Base-by-base conservation (phyloP, 2,888 invertebrate genomes). In the Sipunculus nudus region DNA sequence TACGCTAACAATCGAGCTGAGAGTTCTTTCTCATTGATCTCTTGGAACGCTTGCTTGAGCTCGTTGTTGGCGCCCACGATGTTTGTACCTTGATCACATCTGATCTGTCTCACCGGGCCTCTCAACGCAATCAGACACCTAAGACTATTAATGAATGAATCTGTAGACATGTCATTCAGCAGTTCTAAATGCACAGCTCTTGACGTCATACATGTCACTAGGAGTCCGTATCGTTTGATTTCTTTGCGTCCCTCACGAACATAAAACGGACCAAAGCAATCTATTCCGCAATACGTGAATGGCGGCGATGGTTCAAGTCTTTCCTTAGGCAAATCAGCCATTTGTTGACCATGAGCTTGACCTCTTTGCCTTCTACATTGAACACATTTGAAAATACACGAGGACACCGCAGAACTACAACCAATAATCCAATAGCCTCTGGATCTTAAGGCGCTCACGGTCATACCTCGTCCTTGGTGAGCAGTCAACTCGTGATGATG, bases 191-290 rank as follows among this genome's bases (percentile, higher is more conserved):
- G 71, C 8, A 73, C 57, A 2, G 68, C 73, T 19, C 71, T 62
- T 2, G 59, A 61, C 8, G 65, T 59, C 65, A 73, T 47, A 50
- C 73, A 73, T 2, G 73, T 74, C 32, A 73, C 64, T 2, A 76
- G 39, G 0, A 73, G 48, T 3, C 70, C 72, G 64, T 71, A 72
- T 13, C 71, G 49, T 56, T 71, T 74, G 2, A 67, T 13, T 56
- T 69, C 71, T 43, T 66, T 70, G 0, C 73, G 64, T 19, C 74
- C 70, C 31, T 65, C 50, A 49, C 71, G 73, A 0, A 68, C 59
- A 2, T 52, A n/a, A n/a, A 67, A 74, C 6, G 72, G 73, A 8
- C 73, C 74, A 57, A 75, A 75, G 54, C 66, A 72, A 46, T 75
- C 72, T 35, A 73, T 59, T 13, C 68, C 70, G 53, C 63, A 59